These are phyloP conservation scores for Drosophila emarginata DNA, from an alignment of 2,888 invertebrate genomes.

Conservation along the genomic window DNA sequence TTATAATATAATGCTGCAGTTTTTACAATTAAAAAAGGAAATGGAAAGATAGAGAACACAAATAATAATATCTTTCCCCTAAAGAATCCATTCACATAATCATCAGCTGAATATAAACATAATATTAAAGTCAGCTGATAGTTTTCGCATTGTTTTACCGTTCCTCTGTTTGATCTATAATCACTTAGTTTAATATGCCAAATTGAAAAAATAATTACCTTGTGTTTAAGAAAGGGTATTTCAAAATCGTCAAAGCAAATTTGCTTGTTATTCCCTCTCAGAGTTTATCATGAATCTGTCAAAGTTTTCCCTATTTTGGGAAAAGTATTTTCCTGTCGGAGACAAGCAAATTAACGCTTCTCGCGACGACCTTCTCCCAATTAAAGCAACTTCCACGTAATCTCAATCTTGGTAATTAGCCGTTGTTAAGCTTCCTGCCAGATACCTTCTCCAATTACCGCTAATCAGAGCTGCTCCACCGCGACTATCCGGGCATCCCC, in stretches of 20 bases:
- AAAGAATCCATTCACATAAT: no score
- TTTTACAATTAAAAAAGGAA: no score
- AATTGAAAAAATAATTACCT: no score
- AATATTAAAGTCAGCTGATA: no score
- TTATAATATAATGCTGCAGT: neutral
- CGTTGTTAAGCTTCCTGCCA: conserved; percentile 7
- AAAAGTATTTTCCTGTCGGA: neutral
- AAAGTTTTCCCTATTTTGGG: neutral
- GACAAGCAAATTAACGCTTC: neutral
- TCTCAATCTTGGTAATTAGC: conserved; percentile 9
- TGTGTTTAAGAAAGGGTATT: no score
- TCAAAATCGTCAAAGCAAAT: no score
- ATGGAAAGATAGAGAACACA: no score
- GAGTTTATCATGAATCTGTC: neutral
- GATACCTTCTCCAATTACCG: conserved; percentile 13
- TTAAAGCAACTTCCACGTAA: conserved; percentile 6
- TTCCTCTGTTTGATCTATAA: no score
- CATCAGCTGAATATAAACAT: no score
- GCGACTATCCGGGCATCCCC: neutral
- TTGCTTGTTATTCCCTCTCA: neutral
- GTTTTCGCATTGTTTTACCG: no score
- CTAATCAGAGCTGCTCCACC: neutral
- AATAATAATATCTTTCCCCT: no score
- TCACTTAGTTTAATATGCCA: no score
- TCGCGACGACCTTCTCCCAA: neutral